Conservation (phyloP, 2,888 invertebrate species). For the Chloroclysta siterata region DNA sequence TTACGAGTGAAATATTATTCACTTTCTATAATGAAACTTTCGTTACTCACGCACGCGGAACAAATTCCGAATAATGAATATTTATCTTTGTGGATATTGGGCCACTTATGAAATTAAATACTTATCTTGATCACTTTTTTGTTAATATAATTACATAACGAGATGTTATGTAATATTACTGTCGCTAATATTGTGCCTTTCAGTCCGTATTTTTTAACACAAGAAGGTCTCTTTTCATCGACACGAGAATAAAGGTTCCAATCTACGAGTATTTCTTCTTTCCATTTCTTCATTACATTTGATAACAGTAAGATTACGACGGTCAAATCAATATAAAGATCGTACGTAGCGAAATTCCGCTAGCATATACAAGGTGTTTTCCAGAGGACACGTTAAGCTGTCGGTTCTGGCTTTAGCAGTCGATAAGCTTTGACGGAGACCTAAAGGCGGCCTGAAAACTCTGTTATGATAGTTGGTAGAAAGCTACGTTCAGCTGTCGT, state of each 20-base stretch:
- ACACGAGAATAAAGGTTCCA: not conserved
- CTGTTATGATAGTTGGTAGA: too few species aligned
- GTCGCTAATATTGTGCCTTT: too few species aligned
- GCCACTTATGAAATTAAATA: conserved; percentile 6
- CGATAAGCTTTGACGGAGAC: too few species aligned
- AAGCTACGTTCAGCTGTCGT: too few species aligned
- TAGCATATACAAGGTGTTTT: not conserved
- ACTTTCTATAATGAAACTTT: conserved; percentile 28
- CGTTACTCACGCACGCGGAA: conserved; percentile 31
- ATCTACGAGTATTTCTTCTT: not conserved
- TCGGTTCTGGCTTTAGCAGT: too few species aligned
- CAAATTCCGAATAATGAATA: conserved; percentile 21
- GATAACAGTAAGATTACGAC: not conserved
- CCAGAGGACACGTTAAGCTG: too few species aligned
- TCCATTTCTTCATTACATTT: not conserved
- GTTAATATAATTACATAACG: not conserved
- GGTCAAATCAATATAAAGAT: not conserved
- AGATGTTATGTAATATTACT: too few species aligned
- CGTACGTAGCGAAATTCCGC: not conserved
- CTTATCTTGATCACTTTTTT: not conserved
- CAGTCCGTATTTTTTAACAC: too few species aligned
- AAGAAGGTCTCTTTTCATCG: not conserved
- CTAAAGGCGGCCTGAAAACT: too few species aligned
- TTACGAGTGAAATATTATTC: conserved; percentile 22
- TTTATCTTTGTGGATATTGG: conserved; percentile 27